Evolutionary conservation across 2,888 invertebrate species (phyloP), one percentile per base, ranked within the genome.

Genomic region (Tenthredo amoena): DNA sequence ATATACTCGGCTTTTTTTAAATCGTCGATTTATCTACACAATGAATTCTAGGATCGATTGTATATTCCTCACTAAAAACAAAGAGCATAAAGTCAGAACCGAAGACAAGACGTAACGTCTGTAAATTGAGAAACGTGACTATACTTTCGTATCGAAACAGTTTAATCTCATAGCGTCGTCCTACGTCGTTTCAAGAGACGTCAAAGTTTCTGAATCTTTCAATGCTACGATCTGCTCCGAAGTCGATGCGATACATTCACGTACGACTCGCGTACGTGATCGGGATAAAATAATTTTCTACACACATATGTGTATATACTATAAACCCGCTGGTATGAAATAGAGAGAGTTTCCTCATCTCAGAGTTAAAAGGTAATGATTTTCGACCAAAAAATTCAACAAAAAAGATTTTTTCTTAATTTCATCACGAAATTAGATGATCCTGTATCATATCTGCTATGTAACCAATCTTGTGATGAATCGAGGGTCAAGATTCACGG

Each of bases 171-270:
- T 81, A 62, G 81, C 21, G 40, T 81, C 40, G 4, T n/a, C 7
- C 9, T 37, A 18, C 18, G 7, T 58, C 40, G 81, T 62, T 40
- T 62, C 58, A 81, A 81, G 62, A 62, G 62, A 81, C 81, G 81
- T 81, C 62, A 81, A 81, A 37, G 12, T 58, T 81, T 37, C 58
- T 81, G 58, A 81, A 81, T 81, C 81, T 81, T 81, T 81, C 58
- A 81, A 81, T 81, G 81, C 58, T 37, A 40, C 58, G 58, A 62
- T 37, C 58, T 62, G 18, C 58, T 58, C 9, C 21, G 81, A n/a
- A 47, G 18, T 21, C 58, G 40, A 40, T 50, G 4, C 81, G 40
- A 81, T 62, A 62, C 62, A 37, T 81, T 26, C 81, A 62, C 81
- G 81, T 81, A 81, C 10, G 15, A 62, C 77, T 21, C 26, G 12